A percentile compares a stretch with the other conserved stretches of the same genome.
These are phyloP conservation scores for Drosophila guanche DNA, from an alignment of 1,140 invertebrate genomes.

Conservation along the genomic window DNA sequence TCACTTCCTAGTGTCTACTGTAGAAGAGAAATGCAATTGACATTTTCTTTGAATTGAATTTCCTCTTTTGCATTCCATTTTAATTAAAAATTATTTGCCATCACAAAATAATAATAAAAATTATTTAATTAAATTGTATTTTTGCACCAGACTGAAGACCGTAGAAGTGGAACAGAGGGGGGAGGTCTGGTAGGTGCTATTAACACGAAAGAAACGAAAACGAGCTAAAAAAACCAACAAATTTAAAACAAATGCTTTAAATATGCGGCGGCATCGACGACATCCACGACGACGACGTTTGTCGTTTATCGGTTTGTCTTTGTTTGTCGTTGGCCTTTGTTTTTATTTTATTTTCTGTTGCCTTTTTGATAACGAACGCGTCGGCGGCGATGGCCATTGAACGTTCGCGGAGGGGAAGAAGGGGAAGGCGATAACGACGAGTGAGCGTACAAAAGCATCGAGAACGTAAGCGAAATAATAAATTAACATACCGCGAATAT, in stretches of 20 bases:
- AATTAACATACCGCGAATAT: conserved; percentile 46
- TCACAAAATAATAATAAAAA: too few species aligned
- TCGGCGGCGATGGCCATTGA: too few species aligned
- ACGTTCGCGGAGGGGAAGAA: too few species aligned
- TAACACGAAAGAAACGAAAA: not conserved
- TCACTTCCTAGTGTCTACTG: too few species aligned
- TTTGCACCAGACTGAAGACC: too few species aligned
- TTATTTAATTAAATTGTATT: too few species aligned
- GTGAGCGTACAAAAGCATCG: conserved; percentile 1
- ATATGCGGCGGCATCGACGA: conserved; percentile 28
- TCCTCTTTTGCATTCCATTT: too few species aligned
- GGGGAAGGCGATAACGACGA: conserved; percentile 15
- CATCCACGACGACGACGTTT: conserved; percentile 8
- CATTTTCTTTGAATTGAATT: too few species aligned
- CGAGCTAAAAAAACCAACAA: conserved; percentile 26
- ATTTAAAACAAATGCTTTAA: conserved; percentile 35
- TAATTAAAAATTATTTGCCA: too few species aligned
- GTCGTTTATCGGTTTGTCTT: conserved; percentile 41
- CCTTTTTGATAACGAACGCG: conserved; percentile 48
- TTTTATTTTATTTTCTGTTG: conserved; percentile 5
- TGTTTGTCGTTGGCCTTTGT: conserved; percentile 27
- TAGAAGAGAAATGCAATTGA: too few species aligned
- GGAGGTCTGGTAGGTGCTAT: not conserved
- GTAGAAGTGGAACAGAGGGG: not conserved
- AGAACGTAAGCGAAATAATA: conserved; percentile 27